Evolutionary conservation across 1,140 invertebrate genomes (phyloP), one percentile per base, ranked within the genome.

Genomic region (Drosophila neocordata): DNA sequence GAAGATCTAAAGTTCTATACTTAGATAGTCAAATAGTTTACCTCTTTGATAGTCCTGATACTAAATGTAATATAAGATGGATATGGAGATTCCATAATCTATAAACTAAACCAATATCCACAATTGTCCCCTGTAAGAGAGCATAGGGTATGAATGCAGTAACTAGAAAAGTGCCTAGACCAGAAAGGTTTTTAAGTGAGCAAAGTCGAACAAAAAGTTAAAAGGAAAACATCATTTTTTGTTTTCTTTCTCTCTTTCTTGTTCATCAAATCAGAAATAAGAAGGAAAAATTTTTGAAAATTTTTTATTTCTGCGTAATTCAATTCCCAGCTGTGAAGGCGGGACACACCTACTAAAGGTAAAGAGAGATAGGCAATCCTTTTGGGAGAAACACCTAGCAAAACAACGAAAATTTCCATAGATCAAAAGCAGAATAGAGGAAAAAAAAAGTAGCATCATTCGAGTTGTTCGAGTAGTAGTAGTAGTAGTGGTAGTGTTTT

Each of bases 371-470:
- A 51, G 51, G 41, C 41, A 74, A 67, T 66, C 41, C 41, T 48
- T 48, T 48, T 48, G 41, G 41, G 41, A 38, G 13, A 56, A 56
- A 51, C 1, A 58, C 12, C 27, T 6, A 18, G 12, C 24, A 41
- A 12, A 18, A 20, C 31, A 55, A 65, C 53, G 69, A 66, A 59
- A 66, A 87, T 87, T 78, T 81, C 63, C 81, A 75, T 87, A 72
- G 77, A 77, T 87, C 65, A 81, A 69, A 48, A 69, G 81, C 68
- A 69, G 68, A 57, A 65, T 27, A 56, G 37, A 53, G 24, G 5
- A n/a, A 24, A 6, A 37, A 34, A 31, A 60, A 37, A 48, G 41
- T 48, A 48, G 41, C 41, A 48, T 48, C 41, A 48, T 48, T 48
- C 41, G 41, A 20, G 41, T 18, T 48, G 18, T 22, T 48, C 37